Evolutionary conservation across 2,113 vertebrate genomes (phyloP), one percentile per base, ranked within the genome.

Genomic region (Illadopsis cleaveri): DNA sequence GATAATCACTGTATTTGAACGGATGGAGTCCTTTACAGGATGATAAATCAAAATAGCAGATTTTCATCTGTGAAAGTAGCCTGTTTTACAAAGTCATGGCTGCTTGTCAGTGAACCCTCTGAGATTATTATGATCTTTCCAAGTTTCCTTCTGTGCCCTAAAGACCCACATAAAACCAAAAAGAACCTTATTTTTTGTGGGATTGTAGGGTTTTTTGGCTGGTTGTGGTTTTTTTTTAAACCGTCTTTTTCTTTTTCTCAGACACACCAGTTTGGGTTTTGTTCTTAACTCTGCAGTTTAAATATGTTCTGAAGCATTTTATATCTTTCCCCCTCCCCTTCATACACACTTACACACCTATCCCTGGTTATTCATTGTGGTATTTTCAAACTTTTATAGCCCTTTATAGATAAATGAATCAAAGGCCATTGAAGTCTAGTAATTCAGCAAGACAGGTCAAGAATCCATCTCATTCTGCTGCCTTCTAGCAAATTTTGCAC

Each of bases 171-270:
- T n/a, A 25, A 88, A 9, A 64, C 8, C 4, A 42, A 78, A 71
- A 78, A 42, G 3, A 40, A 33, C 11, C 3, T 45, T 44, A 7
- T 33, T 69, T 78, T 54, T 66, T 21, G 7, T 22, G 10, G 19
- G 44, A 17, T 25, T 70, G 17, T 22, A n/a, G 15, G 24, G 15
- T 30, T 48, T 1, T 83, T 72, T 27, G 6, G 25, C 5, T 53
- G 42, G 42, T 42, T 44, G 27, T 60, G 61, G 23, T 42, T 37
- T 19, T 5, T 7, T 60, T 62, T n/a, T 47, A 5, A 45, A 31
- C 0, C 0, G 5, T 64, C 6, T 42, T 19, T 75, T 51, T 47
- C 71, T 77, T 18, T n/a, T 58, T 45, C 57, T 64, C 22, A 47
- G 40, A 53, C 3, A 45, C 18, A 53, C 5, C 3, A 5, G 33